These are phyloP conservation scores for Halictus rubicundus DNA, from an alignment of 1,140 invertebrate species.

Conservation along the genomic window DNA sequence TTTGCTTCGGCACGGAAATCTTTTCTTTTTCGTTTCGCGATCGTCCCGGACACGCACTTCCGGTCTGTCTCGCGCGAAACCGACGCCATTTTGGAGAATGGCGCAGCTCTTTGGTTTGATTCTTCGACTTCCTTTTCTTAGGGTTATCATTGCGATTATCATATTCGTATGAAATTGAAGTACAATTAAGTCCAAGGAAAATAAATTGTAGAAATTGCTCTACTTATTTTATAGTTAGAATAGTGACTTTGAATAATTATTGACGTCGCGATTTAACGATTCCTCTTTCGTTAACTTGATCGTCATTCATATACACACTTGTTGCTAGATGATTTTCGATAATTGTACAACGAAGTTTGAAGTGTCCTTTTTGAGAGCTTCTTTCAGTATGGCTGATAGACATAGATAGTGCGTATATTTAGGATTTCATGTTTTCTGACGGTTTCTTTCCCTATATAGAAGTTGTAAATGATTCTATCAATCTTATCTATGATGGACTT, in stretches of 20 bases:
- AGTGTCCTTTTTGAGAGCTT: background rate
- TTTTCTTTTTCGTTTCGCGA: conserved; percentile 35
- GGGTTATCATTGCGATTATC: no score
- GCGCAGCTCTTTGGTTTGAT: background rate
- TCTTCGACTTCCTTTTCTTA: background rate
- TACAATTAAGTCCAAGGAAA: no score
- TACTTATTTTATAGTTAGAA: background rate
- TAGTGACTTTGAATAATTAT: background rate
- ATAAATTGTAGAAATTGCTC: no score
- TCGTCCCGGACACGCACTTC: conserved; percentile 29
- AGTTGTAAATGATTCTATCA: no score
- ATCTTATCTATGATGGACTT: no score
- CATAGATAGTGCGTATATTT: no score
- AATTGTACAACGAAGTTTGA: conserved; percentile 1
- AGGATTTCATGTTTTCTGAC: no score
- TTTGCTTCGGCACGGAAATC: conserved; percentile 49
- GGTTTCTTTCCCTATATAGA: no score
- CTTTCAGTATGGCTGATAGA: background rate
- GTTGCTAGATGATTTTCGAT: background rate
- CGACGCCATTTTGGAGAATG: background rate
- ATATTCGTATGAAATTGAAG: no score
- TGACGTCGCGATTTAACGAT: no score
- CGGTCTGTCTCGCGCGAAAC: background rate
- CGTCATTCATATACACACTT: no score
- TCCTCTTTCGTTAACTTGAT: no score